A percentile compares a stretch with the other conserved stretches of the same genome.
These are phyloP conservation scores for Archegozetes longisetosus DNA, from an alignment of 1,140 invertebrate genomes.

Conservation along the genomic window DNA sequence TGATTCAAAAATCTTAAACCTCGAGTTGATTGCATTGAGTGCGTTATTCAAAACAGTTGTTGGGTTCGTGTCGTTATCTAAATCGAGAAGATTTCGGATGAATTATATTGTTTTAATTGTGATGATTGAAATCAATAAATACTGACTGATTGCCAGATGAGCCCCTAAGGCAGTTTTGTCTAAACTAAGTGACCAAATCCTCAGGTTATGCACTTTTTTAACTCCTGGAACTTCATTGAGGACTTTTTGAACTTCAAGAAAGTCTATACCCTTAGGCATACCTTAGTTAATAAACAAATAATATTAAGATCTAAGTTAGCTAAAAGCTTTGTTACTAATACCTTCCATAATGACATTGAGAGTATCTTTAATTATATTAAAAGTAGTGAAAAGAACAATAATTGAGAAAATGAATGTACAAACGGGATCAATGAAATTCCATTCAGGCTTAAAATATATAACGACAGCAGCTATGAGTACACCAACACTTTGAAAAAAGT, in stretches of 20 bases:
- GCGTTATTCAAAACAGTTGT: slow-evolving; percentile 66
- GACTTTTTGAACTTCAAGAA: slow-evolving; percentile 59
- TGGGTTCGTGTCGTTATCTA: slow-evolving; percentile 36
- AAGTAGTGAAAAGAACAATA: slow-evolving; percentile 80
- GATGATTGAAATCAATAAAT: too few relatives aligned
- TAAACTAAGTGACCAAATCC: slow-evolving; percentile 89
- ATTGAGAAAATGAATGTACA: slow-evolving; percentile 94
- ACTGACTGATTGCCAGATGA: slow-evolving; percentile 83
- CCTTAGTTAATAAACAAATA: too few relatives aligned
- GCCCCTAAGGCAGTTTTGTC: slow-evolving; percentile 85
- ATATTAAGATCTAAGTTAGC: too few relatives aligned
- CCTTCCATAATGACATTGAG: slow-evolving; percentile 90
- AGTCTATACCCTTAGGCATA: slow-evolving; percentile 38
- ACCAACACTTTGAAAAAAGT: slow-evolving; percentile 89
- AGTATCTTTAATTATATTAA: slow-evolving; percentile 81
- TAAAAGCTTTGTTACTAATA: too few relatives aligned
- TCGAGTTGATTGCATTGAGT: slow-evolving; percentile 52
- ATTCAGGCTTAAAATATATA: slow-evolving; percentile 79
- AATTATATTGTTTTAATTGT: too few relatives aligned
- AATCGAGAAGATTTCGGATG: not conserved
- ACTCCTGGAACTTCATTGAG: slow-evolving; percentile 72
- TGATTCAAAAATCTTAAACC: slow-evolving; percentile 88
- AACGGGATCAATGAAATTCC: slow-evolving; percentile 86
- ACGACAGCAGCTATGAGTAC: slow-evolving; percentile 82
- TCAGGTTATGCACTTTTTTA: slow-evolving; percentile 76